Evolutionary conservation across 2,113 vertebrate genomes (phyloP).

Genomic region (Empidonax alnorum): DNA sequence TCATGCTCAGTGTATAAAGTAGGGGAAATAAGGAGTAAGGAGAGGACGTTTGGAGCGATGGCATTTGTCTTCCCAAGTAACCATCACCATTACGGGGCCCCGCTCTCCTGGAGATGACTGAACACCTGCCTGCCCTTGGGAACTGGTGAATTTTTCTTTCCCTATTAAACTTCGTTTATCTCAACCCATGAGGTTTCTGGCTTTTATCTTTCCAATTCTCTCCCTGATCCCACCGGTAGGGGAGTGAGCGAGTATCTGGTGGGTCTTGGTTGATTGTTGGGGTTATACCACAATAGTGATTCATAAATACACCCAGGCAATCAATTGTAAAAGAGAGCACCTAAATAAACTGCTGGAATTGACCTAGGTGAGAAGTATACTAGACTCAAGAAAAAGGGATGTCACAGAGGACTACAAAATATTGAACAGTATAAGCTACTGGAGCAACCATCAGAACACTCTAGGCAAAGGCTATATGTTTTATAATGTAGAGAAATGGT

Average conservation of each 20-base stretch:
- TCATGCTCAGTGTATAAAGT: neutral
- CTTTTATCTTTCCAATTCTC: neutral
- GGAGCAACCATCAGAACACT: neutral
- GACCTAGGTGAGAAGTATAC: neutral
- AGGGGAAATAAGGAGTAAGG: neutral
- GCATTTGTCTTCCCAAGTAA: rapidly evolving
- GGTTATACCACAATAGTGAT: neutral
- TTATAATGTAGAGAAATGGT: neutral
- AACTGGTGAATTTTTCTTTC: neutral
- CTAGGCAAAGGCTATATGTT: neutral
- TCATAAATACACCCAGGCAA: neutral
- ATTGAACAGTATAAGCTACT: neutral
- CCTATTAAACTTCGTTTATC: neutral
- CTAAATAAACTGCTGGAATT: neutral
- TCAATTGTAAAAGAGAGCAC: neutral
- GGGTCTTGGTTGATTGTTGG: neutral
- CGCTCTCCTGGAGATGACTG: neutral
- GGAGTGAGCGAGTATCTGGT: rapidly evolving
- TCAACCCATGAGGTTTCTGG: neutral
- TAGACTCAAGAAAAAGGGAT: neutral
- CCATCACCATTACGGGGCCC: rapidly evolving
- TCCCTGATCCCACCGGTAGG: too few relatives aligned
- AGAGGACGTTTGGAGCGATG: neutral
- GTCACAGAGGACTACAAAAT: neutral
- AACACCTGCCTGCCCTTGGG: neutral